Evolutionary conservation across 30 jellyfish, hydroid and myxozoan genomes (phyloP), one percentile per base, ranked within the genome.

Genomic region (Sanderia malayensis): DNA sequence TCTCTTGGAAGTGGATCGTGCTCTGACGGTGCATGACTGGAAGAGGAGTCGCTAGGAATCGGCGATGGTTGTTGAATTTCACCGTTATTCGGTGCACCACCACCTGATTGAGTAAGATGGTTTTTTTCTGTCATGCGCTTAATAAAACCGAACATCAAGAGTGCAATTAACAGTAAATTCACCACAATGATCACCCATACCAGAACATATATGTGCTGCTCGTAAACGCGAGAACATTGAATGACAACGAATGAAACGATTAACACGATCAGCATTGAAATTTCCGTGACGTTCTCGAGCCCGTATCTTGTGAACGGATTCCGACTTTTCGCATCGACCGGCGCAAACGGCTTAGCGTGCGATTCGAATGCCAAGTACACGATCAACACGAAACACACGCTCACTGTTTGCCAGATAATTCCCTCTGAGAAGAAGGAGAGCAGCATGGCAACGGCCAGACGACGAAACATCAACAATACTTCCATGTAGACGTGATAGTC

Each of bases 281-380:
- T 23, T 37, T 78, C 89, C 23, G 70, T n/a, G 67, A 66, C 33
- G 32, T 78, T 78, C 55, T 78, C 89, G 27, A 78, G 73, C 4
- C 89, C 89, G 13, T 46, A 23, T 11, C 72, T 20, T 20, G 60
- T 19, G 71, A 53, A 61, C 25, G 24, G 64, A 19, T 49, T 49
- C 23, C 24, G 8, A 24, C 23, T 49, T 7, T 49, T 24, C 27
- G 23, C 64, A 49, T 49, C 18, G 8, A 19, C 7, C 18, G 27
- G 64, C 18, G 64, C 64, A 31, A 78, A 78, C 0, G 89, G 89
- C 76, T 58, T 78, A 30, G 75, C 76, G 25, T 78, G 89, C 2
- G 89, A 46, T 60, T 78, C 89, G 11, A 61, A 65, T 22, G 80
- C 70, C 57, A 78, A 58, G 46, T 27, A 78, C 1, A 78, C 45